Evolutionary conservation across 2,797 vertebrate genomes (phyloP).

Genomic region (Squalus acanthias): DNA sequence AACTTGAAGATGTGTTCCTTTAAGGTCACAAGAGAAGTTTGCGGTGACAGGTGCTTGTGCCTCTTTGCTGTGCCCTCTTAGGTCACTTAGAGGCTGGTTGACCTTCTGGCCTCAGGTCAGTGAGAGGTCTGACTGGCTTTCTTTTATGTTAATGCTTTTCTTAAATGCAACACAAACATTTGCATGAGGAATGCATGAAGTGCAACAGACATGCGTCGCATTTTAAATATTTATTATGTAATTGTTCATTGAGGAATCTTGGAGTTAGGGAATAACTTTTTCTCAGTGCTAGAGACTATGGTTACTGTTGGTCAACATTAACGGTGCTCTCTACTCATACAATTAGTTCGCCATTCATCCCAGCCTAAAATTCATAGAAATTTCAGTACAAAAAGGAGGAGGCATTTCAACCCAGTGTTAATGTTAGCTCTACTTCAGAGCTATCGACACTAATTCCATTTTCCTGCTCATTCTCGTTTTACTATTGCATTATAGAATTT

Average conservation of each 20-base stretch:
- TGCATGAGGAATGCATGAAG: background rate
- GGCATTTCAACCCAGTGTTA: background rate
- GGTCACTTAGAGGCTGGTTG: background rate
- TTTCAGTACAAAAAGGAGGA: background rate
- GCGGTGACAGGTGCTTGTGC: too few relatives aligned
- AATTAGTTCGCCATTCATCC: background rate
- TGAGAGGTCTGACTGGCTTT: background rate
- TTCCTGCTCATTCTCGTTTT: background rate
- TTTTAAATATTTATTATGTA: background rate
- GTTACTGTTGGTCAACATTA: background rate
- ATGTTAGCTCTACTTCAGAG: background rate
- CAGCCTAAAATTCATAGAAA: background rate
- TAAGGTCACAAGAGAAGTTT: background rate
- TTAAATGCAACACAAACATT: background rate
- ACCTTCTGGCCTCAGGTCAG: background rate
- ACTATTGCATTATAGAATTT: background rate
- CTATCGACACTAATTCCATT: background rate
- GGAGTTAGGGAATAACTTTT: background rate
- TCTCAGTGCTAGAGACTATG: background rate
- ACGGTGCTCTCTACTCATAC: background rate
- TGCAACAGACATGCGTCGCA: background rate
- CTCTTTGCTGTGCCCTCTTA: background rate
- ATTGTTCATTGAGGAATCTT: background rate
- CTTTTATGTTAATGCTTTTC: background rate
- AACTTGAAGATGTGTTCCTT: background rate